phyloP scores from a whole-genome alignment of 2,113 vertebrate species.

The Paramormyrops kingsleyae region DNA sequence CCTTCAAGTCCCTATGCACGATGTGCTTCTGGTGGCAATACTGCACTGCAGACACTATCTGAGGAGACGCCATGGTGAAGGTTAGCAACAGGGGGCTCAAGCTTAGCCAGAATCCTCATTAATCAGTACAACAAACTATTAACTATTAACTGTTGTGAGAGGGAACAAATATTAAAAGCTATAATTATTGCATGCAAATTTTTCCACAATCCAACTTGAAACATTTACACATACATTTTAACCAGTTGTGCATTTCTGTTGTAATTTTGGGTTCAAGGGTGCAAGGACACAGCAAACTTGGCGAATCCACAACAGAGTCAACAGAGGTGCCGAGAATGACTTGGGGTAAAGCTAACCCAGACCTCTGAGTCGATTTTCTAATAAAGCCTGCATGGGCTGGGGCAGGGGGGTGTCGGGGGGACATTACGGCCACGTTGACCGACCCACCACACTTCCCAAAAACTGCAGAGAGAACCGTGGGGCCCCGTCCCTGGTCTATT shows the following conservation, averaged over 20 bases:
- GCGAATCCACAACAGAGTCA: neutral
- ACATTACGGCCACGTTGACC: neutral
- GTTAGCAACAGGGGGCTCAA: neutral
- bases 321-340: neutral
- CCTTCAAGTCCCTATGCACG: slow-evolving; percentile 83
- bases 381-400: neutral
- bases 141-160: neutral
- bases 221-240: neutral
- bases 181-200: neutral
- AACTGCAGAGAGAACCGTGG: neutral
- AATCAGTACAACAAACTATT: neutral
- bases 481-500: neutral
- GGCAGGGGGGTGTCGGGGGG: neutral
- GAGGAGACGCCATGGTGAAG: slow-evolving; percentile 38
- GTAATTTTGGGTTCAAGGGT: neutral
- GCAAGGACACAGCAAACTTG: neutral
- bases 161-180: neutral
- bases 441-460: neutral
- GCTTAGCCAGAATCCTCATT: neutral
- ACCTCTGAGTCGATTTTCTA: neutral
- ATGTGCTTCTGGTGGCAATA: slow-evolving; percentile 84
- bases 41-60: slow-evolving; percentile 84
- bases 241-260: neutral
- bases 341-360: neutral
- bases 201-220: neutral